phyloP scores from a whole-genome alignment of 2,797 vertebrate species.

The Pyrocephalus nanus region DNA sequence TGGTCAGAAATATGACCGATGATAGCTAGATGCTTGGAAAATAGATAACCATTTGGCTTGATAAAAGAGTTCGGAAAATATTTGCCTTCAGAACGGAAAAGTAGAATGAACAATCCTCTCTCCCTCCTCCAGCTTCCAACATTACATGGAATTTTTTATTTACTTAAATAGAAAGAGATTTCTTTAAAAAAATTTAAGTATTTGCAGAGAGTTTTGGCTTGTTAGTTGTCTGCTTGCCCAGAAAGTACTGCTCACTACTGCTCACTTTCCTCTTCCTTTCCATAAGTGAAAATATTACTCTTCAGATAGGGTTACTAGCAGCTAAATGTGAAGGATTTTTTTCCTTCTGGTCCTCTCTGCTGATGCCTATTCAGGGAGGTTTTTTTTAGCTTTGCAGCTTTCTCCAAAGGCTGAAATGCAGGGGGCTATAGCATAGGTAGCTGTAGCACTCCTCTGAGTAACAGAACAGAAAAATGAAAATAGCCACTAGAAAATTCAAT shows the following conservation, averaged over 20 bases:
- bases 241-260: constrained; percentile 6
- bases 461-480: neutral
- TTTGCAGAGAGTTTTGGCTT: neutral
- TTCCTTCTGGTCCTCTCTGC: neutral
- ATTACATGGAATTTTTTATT: neutral
- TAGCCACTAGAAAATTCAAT: neutral
- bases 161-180: neutral
- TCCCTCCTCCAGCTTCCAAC: neutral
- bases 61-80: neutral
- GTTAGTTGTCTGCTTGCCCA: constrained; percentile 12
- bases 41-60: neutral
- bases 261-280: constrained; percentile 13
- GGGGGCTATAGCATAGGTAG: neutral
- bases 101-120: neutral
- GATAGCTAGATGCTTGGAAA: neutral
- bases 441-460: neutral
- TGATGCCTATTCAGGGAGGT: neutral
- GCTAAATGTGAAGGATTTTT: neutral
- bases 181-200: neutral
- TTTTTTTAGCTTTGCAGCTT: neutral
- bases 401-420: neutral
- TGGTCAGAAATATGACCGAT: neutral
- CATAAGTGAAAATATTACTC: neutral
- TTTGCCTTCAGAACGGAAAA: neutral
- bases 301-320: neutral